Evolutionary conservation across 2,113 vertebrate species (phyloP).

Genomic region (Cynoglossus semilaevis): DNA sequence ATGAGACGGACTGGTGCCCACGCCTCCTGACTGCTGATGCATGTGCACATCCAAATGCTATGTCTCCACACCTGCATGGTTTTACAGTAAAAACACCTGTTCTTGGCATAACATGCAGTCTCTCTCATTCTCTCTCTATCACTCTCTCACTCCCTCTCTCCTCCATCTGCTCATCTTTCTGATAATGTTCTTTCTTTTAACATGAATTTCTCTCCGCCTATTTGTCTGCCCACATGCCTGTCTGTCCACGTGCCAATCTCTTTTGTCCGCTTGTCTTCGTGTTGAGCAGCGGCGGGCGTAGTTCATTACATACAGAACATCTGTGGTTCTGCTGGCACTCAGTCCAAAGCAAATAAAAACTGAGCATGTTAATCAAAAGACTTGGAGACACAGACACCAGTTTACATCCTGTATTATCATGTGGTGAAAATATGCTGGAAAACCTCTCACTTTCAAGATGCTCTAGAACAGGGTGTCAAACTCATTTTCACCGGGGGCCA

Average conservation of each 20-base stretch:
- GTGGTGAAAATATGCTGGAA: slow-evolving; percentile 24
- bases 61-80: slow-evolving; percentile 6
- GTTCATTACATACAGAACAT: slow-evolving; percentile 62
- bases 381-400: too few species aligned
- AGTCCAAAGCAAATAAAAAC: slow-evolving; percentile 73
- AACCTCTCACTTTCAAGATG: too few species aligned
- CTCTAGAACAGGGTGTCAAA: too few species aligned
- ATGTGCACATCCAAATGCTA: not conserved
- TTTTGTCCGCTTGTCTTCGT: slow-evolving; percentile 56
- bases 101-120: not conserved
- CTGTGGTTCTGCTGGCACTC: slow-evolving; percentile 60
- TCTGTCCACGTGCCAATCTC: slow-evolving; percentile 56
- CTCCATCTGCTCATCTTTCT: slow-evolving; percentile 12
- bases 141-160: not conserved
- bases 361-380: slow-evolving; percentile 42
- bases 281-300: slow-evolving; percentile 63
- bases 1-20: slow-evolving; percentile 1
- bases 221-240: slow-evolving; percentile 59
- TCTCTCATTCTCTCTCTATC: slow-evolving; percentile 13
- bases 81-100: not conserved
- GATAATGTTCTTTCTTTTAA: slow-evolving; percentile 20
- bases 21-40: not conserved
- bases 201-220: slow-evolving; percentile 34
- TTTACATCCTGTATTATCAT: not conserved
- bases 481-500: too few species aligned